Evolutionary conservation across 2,888 invertebrate genomes (phyloP).

Genomic region (Trissolcus japonicus): DNA sequence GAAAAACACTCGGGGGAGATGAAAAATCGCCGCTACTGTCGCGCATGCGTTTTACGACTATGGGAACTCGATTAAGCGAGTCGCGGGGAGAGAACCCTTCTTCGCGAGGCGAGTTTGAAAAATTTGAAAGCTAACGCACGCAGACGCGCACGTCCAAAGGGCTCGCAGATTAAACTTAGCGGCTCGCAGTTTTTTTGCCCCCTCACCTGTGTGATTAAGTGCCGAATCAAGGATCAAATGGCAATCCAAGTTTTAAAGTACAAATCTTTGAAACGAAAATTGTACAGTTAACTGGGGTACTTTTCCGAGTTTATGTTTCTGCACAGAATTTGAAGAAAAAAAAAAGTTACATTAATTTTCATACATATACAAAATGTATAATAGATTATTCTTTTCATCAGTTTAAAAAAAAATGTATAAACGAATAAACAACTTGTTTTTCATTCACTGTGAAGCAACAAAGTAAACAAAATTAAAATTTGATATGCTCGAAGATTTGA

Average conservation of each 20-base stretch:
- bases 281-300: no score
- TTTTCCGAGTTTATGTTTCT: no score
- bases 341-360: no score
- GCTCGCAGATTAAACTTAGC: conserved; percentile 54
- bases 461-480: no score
- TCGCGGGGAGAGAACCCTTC: conserved; percentile 34
- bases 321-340: no score
- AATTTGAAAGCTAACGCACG: conserved; percentile 58
- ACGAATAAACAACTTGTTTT: no score
- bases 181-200: conserved; percentile 42
- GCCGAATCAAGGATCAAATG: conserved; percentile 45
- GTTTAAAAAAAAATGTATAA: no score
- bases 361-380: no score
- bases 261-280: no score
- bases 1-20: conserved; percentile 30
- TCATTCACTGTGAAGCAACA: no score
- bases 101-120: conserved; percentile 50
- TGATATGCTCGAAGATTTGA: no score
- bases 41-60: conserved; percentile 56
- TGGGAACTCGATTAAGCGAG: conserved; percentile 56
- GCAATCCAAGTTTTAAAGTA: conserved; percentile 10
- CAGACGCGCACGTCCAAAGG: conserved; percentile 52
- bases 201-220: conserved; percentile 48
- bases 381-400: no score
- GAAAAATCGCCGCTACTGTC: conserved; percentile 53